phyloP scores from a whole-genome alignment of 2,113 vertebrate genomes.

The Laterallus jamaicensis region DNA sequence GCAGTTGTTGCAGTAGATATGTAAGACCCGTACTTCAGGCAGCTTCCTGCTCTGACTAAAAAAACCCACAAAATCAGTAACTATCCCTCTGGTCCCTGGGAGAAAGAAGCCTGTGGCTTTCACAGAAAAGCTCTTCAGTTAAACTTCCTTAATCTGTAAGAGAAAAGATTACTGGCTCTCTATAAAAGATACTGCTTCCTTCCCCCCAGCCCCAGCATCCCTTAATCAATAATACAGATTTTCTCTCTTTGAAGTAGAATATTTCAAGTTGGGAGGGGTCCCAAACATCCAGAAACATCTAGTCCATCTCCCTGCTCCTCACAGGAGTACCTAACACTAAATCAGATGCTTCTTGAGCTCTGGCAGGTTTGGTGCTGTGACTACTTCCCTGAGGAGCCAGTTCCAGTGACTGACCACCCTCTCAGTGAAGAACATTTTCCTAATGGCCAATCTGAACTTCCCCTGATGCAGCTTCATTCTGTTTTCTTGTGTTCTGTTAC shows the following conservation, averaged over 20 bases:
- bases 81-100: background rate
- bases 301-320: background rate
- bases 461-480: background rate
- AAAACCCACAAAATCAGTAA: background rate
- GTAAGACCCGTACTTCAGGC: background rate
- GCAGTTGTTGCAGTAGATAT: background rate
- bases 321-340: background rate
- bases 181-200: background rate
- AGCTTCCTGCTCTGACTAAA: constrained; percentile 20
- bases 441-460: background rate
- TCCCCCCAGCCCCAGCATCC: background rate
- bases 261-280: background rate
- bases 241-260: background rate
- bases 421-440: background rate
- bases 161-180: background rate
- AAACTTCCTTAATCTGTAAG: background rate
- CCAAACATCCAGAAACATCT: background rate
- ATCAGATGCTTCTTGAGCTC: background rate
- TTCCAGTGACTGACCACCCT: accelerated
- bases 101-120: background rate
- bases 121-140: background rate
- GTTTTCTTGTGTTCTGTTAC: background rate
- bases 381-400: background rate
- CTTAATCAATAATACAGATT: background rate
- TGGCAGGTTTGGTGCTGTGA: background rate